Evolutionary conservation across 2,888 invertebrate genomes (phyloP), one percentile per base, ranked within the genome.

Genomic region (Serripes groenlandicus): DNA sequence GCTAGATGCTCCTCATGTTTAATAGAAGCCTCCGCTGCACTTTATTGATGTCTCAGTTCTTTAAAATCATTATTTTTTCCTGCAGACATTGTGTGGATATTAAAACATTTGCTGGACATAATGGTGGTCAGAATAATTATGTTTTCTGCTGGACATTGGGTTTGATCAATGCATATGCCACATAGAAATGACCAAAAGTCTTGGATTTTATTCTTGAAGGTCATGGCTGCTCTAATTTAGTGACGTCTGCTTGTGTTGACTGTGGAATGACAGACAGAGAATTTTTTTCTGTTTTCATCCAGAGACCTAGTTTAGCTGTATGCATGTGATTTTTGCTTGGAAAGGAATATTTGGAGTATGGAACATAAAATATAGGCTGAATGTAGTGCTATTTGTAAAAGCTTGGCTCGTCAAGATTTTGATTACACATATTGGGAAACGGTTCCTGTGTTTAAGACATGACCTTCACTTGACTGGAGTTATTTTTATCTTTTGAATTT

Each of bases 41-140:
- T 66, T 71, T 85, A 85, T 85, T 82, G 85, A 82, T 85, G 77
- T 82, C 77, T 79, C 75, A 52, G 68, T 82, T 71, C 72, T 77
- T 82, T 78, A 72, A 75, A 75, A 85, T 81, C 82, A 85, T 82
- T 81, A 75, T 78, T 78, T 58, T 78, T 70, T 62, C 23, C 81
- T 56, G 70, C 69, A 37, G 52, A 70, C 73, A 81, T 73, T 78
- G 73, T 62, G 73, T 76, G 1, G 7, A 28, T 62, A 62, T 52
- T 73, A 21, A 26, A 58, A 26, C 3, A 28, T 5, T 58, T 26
- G 58, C 28, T 23, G 26, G 3, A 7, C 11, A 3, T 26, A 26
- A 28, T 58, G 28, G 7, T 58, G 3, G 60, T n/a, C n/a, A 49
- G 49, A 62, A 62, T 35, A 35, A 42, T 35, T 30, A 62, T 62